phyloP scores from a whole-genome alignment of 2,797 vertebrate species.

The Notolepis coatsorum region DNA sequence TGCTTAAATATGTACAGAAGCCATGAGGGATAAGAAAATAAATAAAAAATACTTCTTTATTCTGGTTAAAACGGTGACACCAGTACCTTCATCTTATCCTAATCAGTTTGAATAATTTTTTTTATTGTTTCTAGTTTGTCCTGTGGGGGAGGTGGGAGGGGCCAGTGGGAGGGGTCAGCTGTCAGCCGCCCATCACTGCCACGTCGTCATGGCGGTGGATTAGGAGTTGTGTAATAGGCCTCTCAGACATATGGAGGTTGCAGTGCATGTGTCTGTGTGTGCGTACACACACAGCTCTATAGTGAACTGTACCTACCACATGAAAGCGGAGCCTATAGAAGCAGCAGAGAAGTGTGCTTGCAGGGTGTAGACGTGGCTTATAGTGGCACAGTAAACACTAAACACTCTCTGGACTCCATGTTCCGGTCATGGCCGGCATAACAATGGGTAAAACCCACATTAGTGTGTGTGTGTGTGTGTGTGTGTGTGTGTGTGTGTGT shows the following conservation, averaged over 20 bases:
- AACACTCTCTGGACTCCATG: background rate
- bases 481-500: background rate
- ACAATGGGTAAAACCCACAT: no score
- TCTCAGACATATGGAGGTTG: slow-evolving; percentile 6
- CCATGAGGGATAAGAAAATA: no score
- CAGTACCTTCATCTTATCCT: no score
- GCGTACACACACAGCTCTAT: no score
- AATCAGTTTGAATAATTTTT: no score
- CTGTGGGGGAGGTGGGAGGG: background rate
- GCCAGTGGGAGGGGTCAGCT: slow-evolving; percentile 13
- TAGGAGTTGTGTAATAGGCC: slow-evolving; percentile 47
- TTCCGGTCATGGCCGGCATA: no score
- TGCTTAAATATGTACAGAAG: no score
- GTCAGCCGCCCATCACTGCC: slow-evolving; percentile 51
- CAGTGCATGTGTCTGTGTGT: background rate
- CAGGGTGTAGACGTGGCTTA: background rate
- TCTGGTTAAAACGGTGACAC: no score
- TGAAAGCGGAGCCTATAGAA: background rate
- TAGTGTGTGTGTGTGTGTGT: background rate
- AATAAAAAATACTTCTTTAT: no score
- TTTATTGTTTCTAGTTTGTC: no score
- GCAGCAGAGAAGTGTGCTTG: background rate
- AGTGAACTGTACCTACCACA: background rate
- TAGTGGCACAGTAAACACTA: background rate
- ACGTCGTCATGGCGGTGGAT: slow-evolving; percentile 47